Base-by-base conservation (phyloP, 2,113 vertebrate species). In the Sylvia atricapilla region DNA sequence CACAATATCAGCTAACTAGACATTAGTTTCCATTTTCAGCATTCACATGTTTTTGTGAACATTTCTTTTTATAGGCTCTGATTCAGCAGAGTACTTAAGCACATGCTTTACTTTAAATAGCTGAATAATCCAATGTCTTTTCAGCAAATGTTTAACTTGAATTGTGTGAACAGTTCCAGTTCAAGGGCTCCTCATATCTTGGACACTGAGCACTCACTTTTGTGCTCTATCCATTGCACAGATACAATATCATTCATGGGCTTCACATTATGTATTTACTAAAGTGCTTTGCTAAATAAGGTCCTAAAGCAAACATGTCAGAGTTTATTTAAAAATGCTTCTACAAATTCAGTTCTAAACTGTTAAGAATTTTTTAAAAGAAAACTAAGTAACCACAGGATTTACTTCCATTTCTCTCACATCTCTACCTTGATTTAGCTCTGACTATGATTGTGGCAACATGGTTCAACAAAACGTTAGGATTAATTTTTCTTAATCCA, bases 121-220 rank as follows among this genome's bases (percentile, higher is more conserved):
- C 73, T 84, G 87, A 96, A 95, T 91, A 97, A 95, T 72, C 53
- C 89, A 76, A 33, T 60, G 77, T 87, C 89, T 92, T 94, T 92
- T 84, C 75, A 79, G 66, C 70, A 95, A 94, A 94, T 91, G 77
- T 91, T 94, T 92, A 87, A 95, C 85, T 91, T 87, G 10, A 86
- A 84, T 90, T 94, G 89, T 87, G 84, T 92, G 89, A 96, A 66
- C 27, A 93, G 87, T 84, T 94, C 77, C 87, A 93, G 89, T 89
- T 85, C 90, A 84, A 93, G 90, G 52, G 56, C 56, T 93, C 41
- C 93, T 89, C 64, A 2, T 56, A 55, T 67, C 73, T 67, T 25
- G 86, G 92, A 89, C 88, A 84, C 56, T 7, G 56, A 87, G 41
- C 24, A 3, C 64, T 92, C 90, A 70, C 33, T 91, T 27, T 55